Evolutionary conservation across 2,888 invertebrate genomes (phyloP).

Genomic region (Adineta ricciae): DNA sequence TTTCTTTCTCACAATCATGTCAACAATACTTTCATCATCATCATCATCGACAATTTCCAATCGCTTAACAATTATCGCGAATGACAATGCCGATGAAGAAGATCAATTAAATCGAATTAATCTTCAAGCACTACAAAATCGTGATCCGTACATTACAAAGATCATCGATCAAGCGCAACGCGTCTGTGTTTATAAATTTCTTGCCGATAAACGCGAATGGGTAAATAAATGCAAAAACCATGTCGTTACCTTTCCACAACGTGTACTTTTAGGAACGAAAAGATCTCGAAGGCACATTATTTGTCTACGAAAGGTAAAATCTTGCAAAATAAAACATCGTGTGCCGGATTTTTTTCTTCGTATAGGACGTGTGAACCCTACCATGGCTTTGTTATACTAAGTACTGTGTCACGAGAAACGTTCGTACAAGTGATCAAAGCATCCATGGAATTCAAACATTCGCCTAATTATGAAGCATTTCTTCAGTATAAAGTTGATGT

Average conservation of each 20-base stretch:
- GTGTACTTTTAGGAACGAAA: not conserved
- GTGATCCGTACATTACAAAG: constrained; percentile 31
- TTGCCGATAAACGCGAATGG: constrained; percentile 33
- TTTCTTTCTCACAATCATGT: not conserved
- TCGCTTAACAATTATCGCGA: not conserved
- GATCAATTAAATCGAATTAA: constrained; percentile 28
- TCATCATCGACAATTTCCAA: not conserved
- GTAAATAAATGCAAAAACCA: not conserved
- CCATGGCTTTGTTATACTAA: constrained; percentile 12
- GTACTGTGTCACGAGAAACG: not conserved
- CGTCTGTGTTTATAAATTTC: constrained; percentile 32
- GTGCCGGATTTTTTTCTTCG: not conserved
- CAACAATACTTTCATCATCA: not conserved
- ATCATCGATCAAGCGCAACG: constrained; percentile 31
- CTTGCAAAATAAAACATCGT: not conserved
- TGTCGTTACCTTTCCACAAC: not conserved
- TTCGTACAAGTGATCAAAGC: not conserved
- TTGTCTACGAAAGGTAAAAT: constrained; percentile 13
- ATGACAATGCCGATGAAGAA: not conserved
- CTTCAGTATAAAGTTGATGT: constrained; percentile 15
- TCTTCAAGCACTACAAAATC: constrained; percentile 32
- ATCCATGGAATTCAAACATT: constrained; percentile 11
- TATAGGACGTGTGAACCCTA: not conserved
- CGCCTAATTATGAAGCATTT: not conserved
- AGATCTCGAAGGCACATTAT: constrained; percentile 17